Conservation (phyloP, 2,113 vertebrate species). For the Eretmochelys imbricata region DNA sequence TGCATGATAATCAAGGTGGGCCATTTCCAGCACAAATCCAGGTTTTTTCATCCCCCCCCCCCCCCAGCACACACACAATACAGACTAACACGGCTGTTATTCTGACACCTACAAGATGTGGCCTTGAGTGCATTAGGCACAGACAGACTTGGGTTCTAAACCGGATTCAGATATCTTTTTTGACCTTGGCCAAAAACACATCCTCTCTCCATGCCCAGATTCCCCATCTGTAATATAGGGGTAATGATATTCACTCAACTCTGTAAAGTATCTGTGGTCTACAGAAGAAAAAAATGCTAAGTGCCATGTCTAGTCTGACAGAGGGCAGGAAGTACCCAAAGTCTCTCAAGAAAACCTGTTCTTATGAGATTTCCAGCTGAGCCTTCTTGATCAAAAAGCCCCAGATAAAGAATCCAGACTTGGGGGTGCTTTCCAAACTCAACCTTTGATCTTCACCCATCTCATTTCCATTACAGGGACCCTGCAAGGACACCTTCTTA, state of each 20-base stretch:
- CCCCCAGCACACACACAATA: no score
- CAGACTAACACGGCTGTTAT: no score
- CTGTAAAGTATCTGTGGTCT: no score
- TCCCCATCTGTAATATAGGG: background rate
- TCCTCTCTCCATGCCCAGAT: rapidly evolving
- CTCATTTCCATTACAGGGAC: background rate
- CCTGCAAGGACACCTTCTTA: background rate
- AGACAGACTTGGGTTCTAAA: background rate
- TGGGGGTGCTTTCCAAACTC: rapidly evolving
- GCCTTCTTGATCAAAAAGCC: background rate
- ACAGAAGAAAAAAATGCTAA: background rate
- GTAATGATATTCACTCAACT: background rate
- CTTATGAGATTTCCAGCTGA: rapidly evolving
- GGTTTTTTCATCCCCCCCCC: no score
- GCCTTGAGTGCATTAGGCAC: background rate
- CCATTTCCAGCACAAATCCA: no score
- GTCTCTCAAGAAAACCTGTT: background rate
- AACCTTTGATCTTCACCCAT: background rate
- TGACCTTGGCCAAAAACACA: background rate
- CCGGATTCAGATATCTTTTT: background rate
- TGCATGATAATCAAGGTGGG: no score
- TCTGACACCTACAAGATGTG: background rate
- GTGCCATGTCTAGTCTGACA: background rate
- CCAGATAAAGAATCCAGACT: background rate
- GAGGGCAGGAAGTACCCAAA: rapidly evolving